These are phyloP conservation scores for Heliocidaris erythrogramma DNA, from an alignment of 35 echinoderm and acorn worm species.

Conservation along the genomic window DNA sequence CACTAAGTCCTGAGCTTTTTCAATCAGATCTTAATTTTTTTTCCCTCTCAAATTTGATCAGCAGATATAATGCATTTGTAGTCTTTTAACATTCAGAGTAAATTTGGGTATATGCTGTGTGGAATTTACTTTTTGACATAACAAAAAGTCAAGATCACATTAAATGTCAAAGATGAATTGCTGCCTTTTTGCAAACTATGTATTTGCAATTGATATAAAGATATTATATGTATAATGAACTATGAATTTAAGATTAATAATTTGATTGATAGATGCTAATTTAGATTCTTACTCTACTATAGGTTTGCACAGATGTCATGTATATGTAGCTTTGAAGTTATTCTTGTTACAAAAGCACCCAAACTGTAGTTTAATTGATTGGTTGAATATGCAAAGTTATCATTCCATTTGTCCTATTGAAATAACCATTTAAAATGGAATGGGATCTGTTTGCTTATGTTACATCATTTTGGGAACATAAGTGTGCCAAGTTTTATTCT, in stretches of 20 bases:
- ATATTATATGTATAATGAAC: neutral
- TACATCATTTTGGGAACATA: neutral
- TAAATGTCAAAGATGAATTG: neutral
- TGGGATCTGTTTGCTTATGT: neutral
- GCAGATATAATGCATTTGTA: no score
- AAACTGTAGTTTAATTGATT: neutral
- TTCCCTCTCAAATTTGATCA: no score
- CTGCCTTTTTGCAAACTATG: neutral
- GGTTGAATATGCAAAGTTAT: neutral
- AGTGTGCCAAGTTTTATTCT: neutral
- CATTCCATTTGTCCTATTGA: neutral
- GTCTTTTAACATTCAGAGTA: no score
- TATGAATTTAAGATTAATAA: neutral
- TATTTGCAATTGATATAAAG: neutral
- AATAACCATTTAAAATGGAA: neutral
- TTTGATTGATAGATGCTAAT: neutral
- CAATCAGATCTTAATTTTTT: no score
- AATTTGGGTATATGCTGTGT: no score
- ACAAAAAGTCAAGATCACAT: neutral
- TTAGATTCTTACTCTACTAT: neutral
- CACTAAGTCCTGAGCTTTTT: no score
- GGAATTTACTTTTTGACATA: neutral
- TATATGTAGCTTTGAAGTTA: neutral
- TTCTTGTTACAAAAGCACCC: neutral
- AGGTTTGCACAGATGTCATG: neutral